Evolutionary conservation across 2,888 invertebrate genomes (phyloP), one percentile per base, ranked within the genome.

Genomic region (Dysmachus trigonus): DNA sequence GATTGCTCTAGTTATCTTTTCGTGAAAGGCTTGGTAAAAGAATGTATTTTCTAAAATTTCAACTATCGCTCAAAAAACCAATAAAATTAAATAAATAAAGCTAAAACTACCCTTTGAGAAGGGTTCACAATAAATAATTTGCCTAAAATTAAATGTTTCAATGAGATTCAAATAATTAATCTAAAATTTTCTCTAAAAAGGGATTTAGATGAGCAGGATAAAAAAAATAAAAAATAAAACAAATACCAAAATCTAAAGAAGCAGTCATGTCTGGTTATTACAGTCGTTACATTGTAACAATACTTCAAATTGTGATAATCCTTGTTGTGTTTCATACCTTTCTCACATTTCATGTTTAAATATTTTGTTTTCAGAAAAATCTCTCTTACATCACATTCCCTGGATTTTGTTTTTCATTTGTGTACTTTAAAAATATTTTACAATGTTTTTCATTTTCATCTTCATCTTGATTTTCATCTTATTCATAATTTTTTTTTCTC

Each of bases 391-490:
- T 31, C 47, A 22, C 22, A 33, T 18, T 73, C 18, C 30, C 13
- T 33, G 51, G 35, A 31, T 53, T 81, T 62, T 62, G 53, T 33
- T 31, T 74, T 35, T 62, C 35, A 35, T 74, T 74, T 41, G 30
- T 72, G 33, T 79, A 38, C 31, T 47, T 38, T 33, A 79, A 47
- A 31, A 72, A 7, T 71, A 72, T 62, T n/a, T 85, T 38, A 35
- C 8, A 35, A 51, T 86, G 53, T 33, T 13, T 71, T 71, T 72
- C 8, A 27, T 22, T 79, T 38, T 27, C 27, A 15, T 72, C 22
- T 85, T 53, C 41, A 74, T 71, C n/a, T 72, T 71, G 30, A 27
- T 73, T 85, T 62, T 53, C 76, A 30, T 53, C 47, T 79, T 74
- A 51, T 77, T 85, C 35, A 76, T 74, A 41, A 53, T 33, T 74